Base-by-base conservation (phyloP, 2,797 vertebrate species). In the Hafferia zeledoni region DNA sequence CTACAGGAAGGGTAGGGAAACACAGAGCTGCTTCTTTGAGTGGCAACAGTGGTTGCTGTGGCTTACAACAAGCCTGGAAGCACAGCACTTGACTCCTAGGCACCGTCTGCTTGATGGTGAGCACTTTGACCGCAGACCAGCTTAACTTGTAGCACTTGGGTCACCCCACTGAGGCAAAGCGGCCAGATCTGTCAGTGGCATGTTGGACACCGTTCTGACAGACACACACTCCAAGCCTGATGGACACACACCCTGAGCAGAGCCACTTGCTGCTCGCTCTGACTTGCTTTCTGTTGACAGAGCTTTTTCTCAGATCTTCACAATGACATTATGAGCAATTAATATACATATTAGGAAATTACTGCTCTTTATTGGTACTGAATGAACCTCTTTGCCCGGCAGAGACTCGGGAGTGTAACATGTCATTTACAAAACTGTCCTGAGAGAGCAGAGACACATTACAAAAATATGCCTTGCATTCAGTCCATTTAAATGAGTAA, bases 311-410 rank as follows among this genome's bases (percentile, higher is more conserved):
- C 70, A 49, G 60, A 71, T 76, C 77, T 92, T 93, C 79, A 71
- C 65, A 79, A 67, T 55, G 1, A 3, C 4, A 0, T 83, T 95
- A 87, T n/a, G 43, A 83, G 87, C 52, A 74, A 80, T 92, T 95
- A 89, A 91, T 95, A 95, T 91, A 92, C 90, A 95, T 97, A 96
- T 96, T 96, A 96, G 95, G 95, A 97, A 96, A 92, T 89, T 89
- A 95, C 87, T 94, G 59, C 31, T 93, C 87, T 95, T 94, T 84
- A 95, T 78, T 87, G 92, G 84, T 88, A 76, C 75, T 84, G 87
- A 91, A 94, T 46, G 70, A 95, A 83, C 65, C 80, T 88, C 70
- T 93, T 70, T 87, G 79, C 82, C 84, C 89, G 83, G 80, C 82
- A 84, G 84, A 87, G 86, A 72, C 74, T 89, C 9, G 69, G 92